These are phyloP conservation scores for Andrena bicolor DNA, from an alignment of 2,888 invertebrate genomes.

Conservation along the genomic window DNA sequence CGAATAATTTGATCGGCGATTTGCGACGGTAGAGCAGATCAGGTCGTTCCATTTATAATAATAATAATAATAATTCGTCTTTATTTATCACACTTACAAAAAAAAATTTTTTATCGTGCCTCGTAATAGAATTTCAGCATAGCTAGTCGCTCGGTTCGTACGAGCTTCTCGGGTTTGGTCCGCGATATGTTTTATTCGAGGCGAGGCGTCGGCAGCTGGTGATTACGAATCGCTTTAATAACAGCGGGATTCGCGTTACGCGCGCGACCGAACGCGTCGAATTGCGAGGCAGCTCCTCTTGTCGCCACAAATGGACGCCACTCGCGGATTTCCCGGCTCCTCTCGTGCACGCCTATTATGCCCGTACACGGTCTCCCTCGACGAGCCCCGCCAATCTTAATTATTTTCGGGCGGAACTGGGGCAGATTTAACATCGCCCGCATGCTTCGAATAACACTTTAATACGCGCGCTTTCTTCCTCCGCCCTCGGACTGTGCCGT, in stretches of 20 bases:
- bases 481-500: background rate
- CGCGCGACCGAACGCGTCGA: conserved; percentile 31
- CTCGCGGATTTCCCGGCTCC: conserved; percentile 44
- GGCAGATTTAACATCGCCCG: conserved; percentile 63
- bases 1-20: too few species aligned
- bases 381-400: conserved; percentile 62
- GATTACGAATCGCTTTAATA: conserved; percentile 33
- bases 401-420: conserved; percentile 61
- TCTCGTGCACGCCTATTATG: conserved; percentile 53
- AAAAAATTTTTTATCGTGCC: too few species aligned
- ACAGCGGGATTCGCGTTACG: conserved; percentile 41
- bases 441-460: conserved; percentile 30
- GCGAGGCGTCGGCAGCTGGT: background rate
- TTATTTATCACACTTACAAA: too few species aligned
- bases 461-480: conserved; percentile 14
- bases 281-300: conserved; percentile 46
- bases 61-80: too few species aligned
- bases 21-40: too few species aligned
- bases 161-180: too few species aligned
- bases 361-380: conserved; percentile 48
- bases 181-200: background rate
- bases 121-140: too few species aligned
- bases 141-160: background rate
- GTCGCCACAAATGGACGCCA: conserved; percentile 57
- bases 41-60: too few species aligned